A percentile compares a stretch with the other conserved stretches of the same genome.
These are phyloP conservation scores for Acanthopleura granulata DNA, from an alignment of 2,888 invertebrate species.

Conservation along the genomic window DNA sequence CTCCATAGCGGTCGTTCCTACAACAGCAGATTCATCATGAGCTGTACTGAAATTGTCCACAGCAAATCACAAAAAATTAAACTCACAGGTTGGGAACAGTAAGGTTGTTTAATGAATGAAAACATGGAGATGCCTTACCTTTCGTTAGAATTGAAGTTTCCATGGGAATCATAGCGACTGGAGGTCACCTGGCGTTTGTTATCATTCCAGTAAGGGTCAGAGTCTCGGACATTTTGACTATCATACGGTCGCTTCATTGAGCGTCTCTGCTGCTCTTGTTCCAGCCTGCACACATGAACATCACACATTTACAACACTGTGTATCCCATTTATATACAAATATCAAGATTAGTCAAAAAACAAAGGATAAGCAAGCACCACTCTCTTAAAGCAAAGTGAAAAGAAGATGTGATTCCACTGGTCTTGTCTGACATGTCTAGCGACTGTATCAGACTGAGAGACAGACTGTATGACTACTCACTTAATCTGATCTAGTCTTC, in stretches of 20 bases:
- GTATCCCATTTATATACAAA: too few relatives aligned
- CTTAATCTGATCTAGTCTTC: constrained; percentile 55
- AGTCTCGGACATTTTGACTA: constrained; percentile 31
- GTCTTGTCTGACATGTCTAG: too few relatives aligned
- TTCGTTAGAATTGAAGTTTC: not conserved
- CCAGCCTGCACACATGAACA: not conserved
- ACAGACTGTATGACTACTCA: constrained; percentile 22
- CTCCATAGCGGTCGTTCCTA: constrained; percentile 13
- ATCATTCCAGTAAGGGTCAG: constrained; percentile 43
- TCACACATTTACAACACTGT: too few relatives aligned
- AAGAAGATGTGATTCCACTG: not conserved
- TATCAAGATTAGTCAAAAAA: too few relatives aligned
- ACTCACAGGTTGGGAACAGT: too few relatives aligned
- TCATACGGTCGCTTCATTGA: constrained; percentile 52
- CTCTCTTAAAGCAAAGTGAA: too few relatives aligned
- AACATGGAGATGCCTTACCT: not conserved
- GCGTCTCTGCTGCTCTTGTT: constrained; percentile 31
- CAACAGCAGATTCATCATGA: not conserved
- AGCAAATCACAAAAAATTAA: too few relatives aligned
- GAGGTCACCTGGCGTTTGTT: constrained; percentile 27
- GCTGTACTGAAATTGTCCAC: too few relatives aligned
- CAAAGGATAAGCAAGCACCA: too few relatives aligned
- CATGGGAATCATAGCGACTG: constrained; percentile 1
- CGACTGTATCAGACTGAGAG: too few relatives aligned
- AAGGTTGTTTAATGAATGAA: too few relatives aligned